Conservation (phyloP, 2,888 invertebrate genomes). For the Ernsta delagoae region DNA sequence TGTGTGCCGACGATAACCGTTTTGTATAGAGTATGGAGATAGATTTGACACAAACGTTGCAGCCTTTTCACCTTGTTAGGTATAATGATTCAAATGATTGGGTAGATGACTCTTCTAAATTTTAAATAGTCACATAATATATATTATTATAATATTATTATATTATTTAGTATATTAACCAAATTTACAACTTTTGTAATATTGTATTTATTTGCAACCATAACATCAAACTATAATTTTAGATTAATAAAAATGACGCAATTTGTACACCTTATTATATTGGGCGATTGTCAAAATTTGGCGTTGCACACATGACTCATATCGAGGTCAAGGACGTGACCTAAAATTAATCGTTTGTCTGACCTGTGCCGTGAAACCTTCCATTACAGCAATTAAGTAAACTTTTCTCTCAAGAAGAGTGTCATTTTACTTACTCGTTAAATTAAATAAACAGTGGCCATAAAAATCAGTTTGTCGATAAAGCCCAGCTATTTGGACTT, state of each 20-base stretch:
- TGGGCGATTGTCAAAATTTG: not conserved
- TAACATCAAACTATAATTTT: not conserved
- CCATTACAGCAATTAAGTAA: slow-evolving; percentile 16
- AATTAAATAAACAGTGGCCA: not conserved
- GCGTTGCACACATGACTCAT: slow-evolving; percentile 8
- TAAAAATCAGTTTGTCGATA: slow-evolving; percentile 20
- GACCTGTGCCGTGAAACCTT: slow-evolving; percentile 15
- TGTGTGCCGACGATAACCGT: slow-evolving; percentile 22
- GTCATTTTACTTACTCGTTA: slow-evolving; percentile 14
- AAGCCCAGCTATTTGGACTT: slow-evolving; percentile 4
- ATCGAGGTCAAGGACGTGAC: slow-evolving; percentile 10
- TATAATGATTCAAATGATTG: not conserved
- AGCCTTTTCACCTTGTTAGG: slow-evolving; percentile 10
- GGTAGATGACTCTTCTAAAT: not conserved
- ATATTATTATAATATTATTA: too few relatives aligned
- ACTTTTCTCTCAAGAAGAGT: slow-evolving; percentile 20
- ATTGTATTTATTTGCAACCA: too few relatives aligned
- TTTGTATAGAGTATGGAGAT: slow-evolving; percentile 12
- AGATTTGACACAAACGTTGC: slow-evolving; percentile 4
- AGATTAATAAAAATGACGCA: not conserved
- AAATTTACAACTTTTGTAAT: too few relatives aligned
- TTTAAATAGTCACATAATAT: not conserved
- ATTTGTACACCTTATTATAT: not conserved
- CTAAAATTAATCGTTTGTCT: slow-evolving; percentile 21
- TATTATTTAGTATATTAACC: too few relatives aligned